Conservation (phyloP, 2,113 vertebrate species). For the Elephas maximus region DNA sequence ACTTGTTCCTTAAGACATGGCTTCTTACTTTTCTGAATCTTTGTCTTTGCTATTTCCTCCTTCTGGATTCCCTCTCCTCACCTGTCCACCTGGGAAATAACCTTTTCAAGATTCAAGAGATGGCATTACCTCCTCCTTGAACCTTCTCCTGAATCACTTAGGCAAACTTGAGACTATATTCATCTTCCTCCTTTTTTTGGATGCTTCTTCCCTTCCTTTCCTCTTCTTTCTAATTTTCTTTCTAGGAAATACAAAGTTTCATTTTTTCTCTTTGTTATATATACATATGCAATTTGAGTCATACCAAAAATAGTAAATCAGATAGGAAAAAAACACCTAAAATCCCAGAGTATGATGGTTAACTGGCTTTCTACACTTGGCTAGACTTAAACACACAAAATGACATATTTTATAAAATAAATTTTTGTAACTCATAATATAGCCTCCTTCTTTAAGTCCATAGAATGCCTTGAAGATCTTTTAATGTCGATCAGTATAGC, state of each 20-base stretch:
- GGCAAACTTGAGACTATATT: not conserved
- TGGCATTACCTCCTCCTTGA: not conserved
- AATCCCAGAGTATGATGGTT: not conserved
- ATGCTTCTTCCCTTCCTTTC: not conserved
- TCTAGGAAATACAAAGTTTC: not conserved
- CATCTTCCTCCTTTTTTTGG: not conserved
- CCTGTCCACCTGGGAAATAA: not conserved
- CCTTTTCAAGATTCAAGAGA: not conserved
- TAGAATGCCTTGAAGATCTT: not conserved
- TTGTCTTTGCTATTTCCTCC: not conserved
- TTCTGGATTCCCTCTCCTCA: not conserved
- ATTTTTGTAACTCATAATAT: conserved; percentile 9
- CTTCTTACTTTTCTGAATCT: not conserved
- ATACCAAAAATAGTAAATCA: conserved; percentile 32
- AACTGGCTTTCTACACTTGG: conserved; percentile 36
- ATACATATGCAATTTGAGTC: not conserved
- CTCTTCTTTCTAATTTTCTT: not conserved
- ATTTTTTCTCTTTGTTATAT: not conserved
- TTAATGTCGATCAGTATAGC: not conserved
- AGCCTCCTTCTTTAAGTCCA: conserved; percentile 37
- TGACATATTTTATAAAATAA: conserved; percentile 17
- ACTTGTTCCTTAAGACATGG: not conserved
- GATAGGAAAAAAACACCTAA: not conserved
- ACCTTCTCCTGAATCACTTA: not conserved
- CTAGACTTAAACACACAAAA: not conserved